These are phyloP conservation scores for Schmidtea mediterranea DNA, from an alignment of 1,140 invertebrate genomes.

Conservation along the genomic window DNA sequence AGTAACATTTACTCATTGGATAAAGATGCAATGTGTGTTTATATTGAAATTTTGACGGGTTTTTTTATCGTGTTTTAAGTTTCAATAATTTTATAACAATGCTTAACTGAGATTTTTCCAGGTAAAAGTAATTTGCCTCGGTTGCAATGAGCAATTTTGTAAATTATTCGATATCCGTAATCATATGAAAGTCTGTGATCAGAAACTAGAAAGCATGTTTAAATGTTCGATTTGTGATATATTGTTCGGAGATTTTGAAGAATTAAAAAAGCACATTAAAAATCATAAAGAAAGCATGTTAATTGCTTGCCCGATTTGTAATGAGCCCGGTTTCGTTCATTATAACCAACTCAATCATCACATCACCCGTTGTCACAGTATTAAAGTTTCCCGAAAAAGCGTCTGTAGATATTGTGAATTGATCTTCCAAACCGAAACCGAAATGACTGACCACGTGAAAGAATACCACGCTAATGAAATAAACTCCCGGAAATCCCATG, in stretches of 20 bases:
- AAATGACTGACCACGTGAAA: background rate
- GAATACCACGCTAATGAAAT: background rate
- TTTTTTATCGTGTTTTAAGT: too few relatives aligned
- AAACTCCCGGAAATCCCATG: background rate
- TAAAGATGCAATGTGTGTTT: too few relatives aligned
- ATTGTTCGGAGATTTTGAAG: background rate
- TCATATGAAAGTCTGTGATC: background rate
- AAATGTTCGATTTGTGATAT: background rate
- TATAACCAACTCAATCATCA: background rate
- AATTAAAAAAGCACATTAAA: background rate
- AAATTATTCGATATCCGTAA: background rate
- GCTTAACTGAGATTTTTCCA: background rate
- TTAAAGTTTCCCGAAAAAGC: background rate
- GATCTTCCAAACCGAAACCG: background rate
- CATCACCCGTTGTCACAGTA: background rate
- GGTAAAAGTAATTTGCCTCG: background rate
- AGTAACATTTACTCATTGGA: too few relatives aligned
- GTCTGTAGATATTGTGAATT: background rate
- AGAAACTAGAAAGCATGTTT: background rate
- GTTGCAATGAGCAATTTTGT: background rate
- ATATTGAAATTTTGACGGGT: too few relatives aligned
- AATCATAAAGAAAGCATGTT: background rate
- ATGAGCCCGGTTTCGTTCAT: background rate
- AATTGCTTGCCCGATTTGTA: background rate
- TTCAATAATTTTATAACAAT: too few relatives aligned